Evolutionary conservation across 2,113 vertebrate genomes (phyloP), one percentile per base, ranked within the genome.

Genomic region (Delphinus delphis): DNA sequence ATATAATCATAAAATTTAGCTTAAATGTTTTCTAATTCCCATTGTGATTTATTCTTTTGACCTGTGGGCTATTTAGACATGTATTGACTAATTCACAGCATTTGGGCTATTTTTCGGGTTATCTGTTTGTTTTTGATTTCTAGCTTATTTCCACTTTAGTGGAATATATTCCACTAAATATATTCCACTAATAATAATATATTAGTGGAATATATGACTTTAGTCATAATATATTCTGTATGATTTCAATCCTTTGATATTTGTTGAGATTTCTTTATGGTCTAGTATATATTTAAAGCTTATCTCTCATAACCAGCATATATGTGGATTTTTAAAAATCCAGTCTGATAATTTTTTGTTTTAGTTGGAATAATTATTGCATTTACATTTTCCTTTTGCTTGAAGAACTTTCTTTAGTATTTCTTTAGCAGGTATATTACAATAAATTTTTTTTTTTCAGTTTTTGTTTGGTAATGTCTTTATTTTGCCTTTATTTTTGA

Each of bases 331-430:
- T 95, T 95, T 58, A 38, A 95, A 63, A 95, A 90, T 77, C 28
- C 13, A 31, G 25, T 80, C 53, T 87, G 74, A 60, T 31, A 81
- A 14, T 33, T 90, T 81, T 74, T 82, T 17, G 65, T 81, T 90
- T 93, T 85, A 68, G 58, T 53, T 80, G 65, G 50, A 67, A 36
- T 67, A 84, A 67, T 88, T 71, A 21, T 62, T 67, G 1, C 63
- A n/a, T 80, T 94, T 88, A 65, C 5, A 28, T 92, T 96, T 92
- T 76, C 23, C n/a, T 91, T 92, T 88, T 82, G 26, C 82, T 80
- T 55, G 20, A 88, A 36, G 12, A 82, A 55, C 41, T 83, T 28
- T 12, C 67, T 81, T 41, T 85, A 74, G 44, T 81, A 23, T 53
- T 94, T 83, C 60, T 83, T 77, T 91, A 80, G 74, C 20, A 50